Conservation (phyloP, 2,797 vertebrate species). For the Falco cherrug region DNA sequence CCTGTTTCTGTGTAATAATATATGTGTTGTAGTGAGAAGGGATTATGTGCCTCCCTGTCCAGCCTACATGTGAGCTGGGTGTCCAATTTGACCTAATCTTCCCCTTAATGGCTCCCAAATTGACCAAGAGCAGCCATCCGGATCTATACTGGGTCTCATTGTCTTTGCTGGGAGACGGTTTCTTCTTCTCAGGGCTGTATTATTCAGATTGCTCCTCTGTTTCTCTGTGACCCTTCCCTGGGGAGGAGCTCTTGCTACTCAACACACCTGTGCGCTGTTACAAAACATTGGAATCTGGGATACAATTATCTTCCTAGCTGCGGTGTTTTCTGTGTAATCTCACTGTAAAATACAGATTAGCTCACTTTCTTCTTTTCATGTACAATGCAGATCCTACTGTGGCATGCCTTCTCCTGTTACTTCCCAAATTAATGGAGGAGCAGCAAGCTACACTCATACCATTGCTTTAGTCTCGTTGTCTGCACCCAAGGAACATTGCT, state of each 20-base stretch:
- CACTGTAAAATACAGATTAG: not conserved
- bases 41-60: not conserved
- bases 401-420: not conserved
- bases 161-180: not conserved
- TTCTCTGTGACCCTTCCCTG: not conserved
- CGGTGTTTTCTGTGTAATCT: not conserved
- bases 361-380: not conserved
- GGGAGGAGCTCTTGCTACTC: not conserved
- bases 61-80: not conserved
- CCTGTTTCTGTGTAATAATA: not conserved
- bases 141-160: not conserved
- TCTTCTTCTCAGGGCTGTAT: not conserved
- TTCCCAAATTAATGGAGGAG: not conserved
- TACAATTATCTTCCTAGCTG: not conserved
- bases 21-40: not conserved
- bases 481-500: not conserved
- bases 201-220: not conserved
- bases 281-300: not conserved
- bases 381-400: not conserved
- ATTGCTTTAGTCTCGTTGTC: not conserved
- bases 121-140: not conserved
- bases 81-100: not conserved
- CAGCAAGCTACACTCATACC: not conserved
- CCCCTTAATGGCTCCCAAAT: not conserved
- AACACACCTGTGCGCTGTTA: not conserved